Conservation (phyloP, 2,888 invertebrate genomes). For the Diachrysia chrysitis region DNA sequence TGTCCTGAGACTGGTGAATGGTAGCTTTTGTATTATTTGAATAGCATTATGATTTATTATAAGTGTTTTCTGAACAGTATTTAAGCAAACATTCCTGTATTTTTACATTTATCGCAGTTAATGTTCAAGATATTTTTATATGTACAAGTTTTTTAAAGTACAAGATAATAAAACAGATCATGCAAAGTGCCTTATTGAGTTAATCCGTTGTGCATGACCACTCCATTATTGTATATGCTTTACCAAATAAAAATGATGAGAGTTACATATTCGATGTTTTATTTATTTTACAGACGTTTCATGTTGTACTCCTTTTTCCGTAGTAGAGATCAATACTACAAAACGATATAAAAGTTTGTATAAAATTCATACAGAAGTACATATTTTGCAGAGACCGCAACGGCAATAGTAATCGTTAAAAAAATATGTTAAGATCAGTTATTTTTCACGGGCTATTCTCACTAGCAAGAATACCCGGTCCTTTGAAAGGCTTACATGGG, state of each 20-base stretch:
- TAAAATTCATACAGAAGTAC: too few relatives aligned
- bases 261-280: conserved; percentile 43
- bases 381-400: too few relatives aligned
- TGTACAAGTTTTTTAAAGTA: conserved; percentile 67
- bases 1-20: conserved; percentile 62
- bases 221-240: conserved; percentile 70
- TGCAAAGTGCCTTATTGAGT: conserved; percentile 76
- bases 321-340: neutral
- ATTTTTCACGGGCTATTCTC: too few relatives aligned
- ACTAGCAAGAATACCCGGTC: too few relatives aligned
- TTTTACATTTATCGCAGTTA: conserved; percentile 38
- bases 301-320: neutral
- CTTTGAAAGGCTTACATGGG: too few relatives aligned
- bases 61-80: conserved; percentile 63
- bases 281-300: conserved; percentile 16
- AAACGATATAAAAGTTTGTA: too few relatives aligned
- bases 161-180: conserved; percentile 64
- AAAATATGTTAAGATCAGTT: too few relatives aligned
- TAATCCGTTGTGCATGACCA: conserved; percentile 61
- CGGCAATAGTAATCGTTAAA: too few relatives aligned
- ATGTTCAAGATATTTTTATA: conserved; percentile 49
- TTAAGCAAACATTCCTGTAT: conserved; percentile 61
- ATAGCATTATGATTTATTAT: conserved; percentile 42
- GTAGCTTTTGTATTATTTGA: conserved; percentile 58
- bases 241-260: conserved; percentile 72